Base-by-base conservation (phyloP, 2,888 invertebrate genomes). In the Chrysotoxum bicinctum region DNA sequence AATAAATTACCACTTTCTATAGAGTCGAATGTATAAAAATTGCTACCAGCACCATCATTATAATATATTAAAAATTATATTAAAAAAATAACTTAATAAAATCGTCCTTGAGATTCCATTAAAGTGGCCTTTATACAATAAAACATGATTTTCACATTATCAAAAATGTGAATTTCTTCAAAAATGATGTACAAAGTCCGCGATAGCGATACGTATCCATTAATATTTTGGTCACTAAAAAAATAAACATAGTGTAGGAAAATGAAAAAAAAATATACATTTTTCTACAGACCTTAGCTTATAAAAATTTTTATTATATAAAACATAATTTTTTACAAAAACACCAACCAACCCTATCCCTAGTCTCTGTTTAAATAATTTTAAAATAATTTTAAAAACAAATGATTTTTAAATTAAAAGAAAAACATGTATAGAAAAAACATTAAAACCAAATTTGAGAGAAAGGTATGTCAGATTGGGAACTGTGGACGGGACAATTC, bases 401-500 rank as follows among this genome's bases (percentile, higher is more conserved):
- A 81, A 81, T 72, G 56, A 70, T 74, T 79, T 72, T 32, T 62
- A 69, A 32, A 26, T 37, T 14, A 43, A 35, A 32, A 69, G 26
- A 70, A 50, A 69, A 32, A 60, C 35, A 79, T n/a, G n/a, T n/a
- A n/a, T n/a, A 72, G 58, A 62, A 58, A 30, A 54, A 76, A 72
- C 3, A 43, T 78, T 37, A 76, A 85, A 85, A 86, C 69, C 16
- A 87, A 88, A 87, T 88, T 88, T 89, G 88, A 89, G 88, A 89
- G 88, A 87, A 87, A 87, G 86, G 87, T 90, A 87, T 92, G 94
- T 94, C 95, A 95, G 95, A 95, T 95, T 95, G 95, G 95, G 94
- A 95, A 94, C 94, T 95, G 94, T 94, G 94, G 94, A 94, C 94
- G 94, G 94, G 94, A 94, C 94, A 94, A 91, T 95, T 95, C 94